Evolutionary conservation across 2,113 vertebrate genomes (phyloP).

Genomic region (Pomatostomus ruficeps): DNA sequence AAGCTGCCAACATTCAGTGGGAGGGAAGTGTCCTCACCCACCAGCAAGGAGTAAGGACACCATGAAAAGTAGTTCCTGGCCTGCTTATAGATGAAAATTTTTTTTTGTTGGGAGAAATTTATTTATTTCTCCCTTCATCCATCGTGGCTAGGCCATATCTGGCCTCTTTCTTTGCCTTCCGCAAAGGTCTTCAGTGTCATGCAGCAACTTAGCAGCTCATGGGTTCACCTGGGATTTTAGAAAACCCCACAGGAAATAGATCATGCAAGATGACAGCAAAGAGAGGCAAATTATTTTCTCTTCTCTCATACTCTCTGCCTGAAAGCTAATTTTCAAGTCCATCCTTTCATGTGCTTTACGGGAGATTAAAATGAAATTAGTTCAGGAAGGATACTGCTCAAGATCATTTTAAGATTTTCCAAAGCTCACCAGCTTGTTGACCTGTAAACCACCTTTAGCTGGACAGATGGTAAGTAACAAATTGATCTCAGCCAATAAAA

Average conservation of each 20-base stretch:
- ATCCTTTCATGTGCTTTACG: not conserved
- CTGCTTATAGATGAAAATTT: not conserved
- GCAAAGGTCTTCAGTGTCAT: not conserved
- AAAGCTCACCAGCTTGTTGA: conserved; percentile 73
- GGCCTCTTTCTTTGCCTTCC: not conserved
- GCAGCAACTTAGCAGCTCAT: not conserved
- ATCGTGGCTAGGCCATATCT: fast-evolving
- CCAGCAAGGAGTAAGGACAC: not conserved
- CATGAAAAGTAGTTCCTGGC: not conserved
- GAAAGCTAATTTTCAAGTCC: conserved; percentile 29
- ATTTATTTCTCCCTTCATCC: not conserved
- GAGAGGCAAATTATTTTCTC: not conserved
- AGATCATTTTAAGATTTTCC: conserved; percentile 56
- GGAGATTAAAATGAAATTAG: conserved; percentile 52
- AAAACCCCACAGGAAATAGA: not conserved
- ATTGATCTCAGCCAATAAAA: conserved; percentile 79
- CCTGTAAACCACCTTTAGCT: conserved; percentile 86
- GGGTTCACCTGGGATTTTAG: not conserved
- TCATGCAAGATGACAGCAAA: not conserved
- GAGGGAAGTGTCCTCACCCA: not conserved
- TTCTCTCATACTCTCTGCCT: not conserved
- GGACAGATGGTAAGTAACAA: conserved; percentile 87
- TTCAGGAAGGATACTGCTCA: conserved; percentile 29
- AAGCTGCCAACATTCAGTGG: fast-evolving
- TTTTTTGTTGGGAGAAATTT: not conserved